phyloP scores from a whole-genome alignment of 2,797 vertebrate genomes.

The Sarcophilus harrisii region DNA sequence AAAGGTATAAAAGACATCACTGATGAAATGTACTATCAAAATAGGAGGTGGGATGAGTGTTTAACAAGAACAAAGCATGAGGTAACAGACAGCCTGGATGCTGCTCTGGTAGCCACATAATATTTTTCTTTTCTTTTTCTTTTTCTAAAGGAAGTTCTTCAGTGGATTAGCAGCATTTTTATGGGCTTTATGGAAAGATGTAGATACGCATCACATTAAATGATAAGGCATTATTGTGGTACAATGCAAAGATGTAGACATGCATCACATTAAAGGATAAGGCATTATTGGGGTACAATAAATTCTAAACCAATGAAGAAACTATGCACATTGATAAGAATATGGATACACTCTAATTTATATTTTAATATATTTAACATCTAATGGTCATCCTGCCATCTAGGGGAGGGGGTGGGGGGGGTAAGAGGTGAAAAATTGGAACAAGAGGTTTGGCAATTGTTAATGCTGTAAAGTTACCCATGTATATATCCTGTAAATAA shows the following conservation, averaged over 20 bases:
- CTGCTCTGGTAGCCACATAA: background rate
- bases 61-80: background rate
- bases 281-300: background rate
- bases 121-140: background rate
- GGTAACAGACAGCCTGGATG: background rate
- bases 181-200: background rate
- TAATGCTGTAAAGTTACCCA: too few relatives aligned
- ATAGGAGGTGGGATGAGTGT: background rate
- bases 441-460: too few relatives aligned
- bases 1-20: background rate
- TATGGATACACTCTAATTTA: too few relatives aligned
- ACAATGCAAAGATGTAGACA: background rate
- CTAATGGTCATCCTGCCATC: too few relatives aligned
- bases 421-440: too few relatives aligned
- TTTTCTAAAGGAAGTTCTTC: background rate
- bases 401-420: too few relatives aligned
- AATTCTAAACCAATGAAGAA: background rate
- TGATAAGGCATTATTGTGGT: background rate
- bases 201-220: background rate
- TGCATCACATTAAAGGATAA: background rate
- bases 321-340: background rate
- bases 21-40: background rate
- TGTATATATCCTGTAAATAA: too few relatives aligned
- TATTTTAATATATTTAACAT: too few relatives aligned
- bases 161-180: background rate